Conservation (phyloP, 2,797 vertebrate species). For the Lemur catta region DNA sequence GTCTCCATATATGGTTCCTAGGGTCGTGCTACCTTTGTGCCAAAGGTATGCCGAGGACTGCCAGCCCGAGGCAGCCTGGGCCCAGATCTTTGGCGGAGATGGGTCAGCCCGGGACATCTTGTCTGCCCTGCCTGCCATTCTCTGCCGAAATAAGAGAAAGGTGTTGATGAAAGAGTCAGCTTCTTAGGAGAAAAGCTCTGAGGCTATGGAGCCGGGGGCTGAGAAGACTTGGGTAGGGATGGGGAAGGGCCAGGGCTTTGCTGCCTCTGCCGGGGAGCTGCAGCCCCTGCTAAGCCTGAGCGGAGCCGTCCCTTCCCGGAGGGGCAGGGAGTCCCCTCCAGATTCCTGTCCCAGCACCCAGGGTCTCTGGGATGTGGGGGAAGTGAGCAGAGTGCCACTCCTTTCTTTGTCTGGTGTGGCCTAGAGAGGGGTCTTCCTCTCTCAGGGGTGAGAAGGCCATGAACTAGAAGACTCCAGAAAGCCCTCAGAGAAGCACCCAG, state of each 20-base stretch:
- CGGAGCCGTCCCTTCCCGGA: neutral
- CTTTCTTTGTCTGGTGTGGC: neutral
- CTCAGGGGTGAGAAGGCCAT: neutral
- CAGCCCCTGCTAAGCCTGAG: neutral
- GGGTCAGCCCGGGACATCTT: neutral
- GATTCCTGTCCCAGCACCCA: neutral
- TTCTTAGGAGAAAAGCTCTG: neutral
- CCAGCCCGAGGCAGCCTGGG: accelerated
- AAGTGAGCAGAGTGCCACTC: neutral
- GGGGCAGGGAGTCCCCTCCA: neutral
- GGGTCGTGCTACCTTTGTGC: neutral
- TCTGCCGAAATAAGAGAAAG: neutral
- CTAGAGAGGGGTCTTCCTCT: neutral
- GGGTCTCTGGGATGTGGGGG: neutral
- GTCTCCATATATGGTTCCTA: neutral
- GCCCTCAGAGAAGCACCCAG: neutral
- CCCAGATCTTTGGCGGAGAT: neutral
- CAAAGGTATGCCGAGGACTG: neutral
- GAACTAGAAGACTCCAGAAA: constrained; percentile 24
- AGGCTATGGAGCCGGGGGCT: neutral
- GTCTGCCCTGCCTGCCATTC: neutral
- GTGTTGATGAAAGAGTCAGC: neutral
- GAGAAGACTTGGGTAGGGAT: neutral
- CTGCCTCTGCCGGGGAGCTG: neutral
- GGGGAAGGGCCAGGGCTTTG: neutral